Conservation (phyloP, 2,888 invertebrate genomes). For the Halocaridina rubra region DNA sequence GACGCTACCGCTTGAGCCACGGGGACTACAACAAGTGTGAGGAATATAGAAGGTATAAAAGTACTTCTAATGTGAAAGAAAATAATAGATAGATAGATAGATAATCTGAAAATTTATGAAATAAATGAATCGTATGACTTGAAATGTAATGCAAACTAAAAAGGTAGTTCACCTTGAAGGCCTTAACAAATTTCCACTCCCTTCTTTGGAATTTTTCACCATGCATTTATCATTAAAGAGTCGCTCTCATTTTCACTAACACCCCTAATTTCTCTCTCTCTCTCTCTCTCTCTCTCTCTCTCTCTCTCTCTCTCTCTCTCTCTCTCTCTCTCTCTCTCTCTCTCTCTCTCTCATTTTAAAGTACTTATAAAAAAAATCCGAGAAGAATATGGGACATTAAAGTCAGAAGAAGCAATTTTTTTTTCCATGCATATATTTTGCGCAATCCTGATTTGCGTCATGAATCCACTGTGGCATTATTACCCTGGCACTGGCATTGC, state of each 20-base stretch:
- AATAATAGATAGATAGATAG: too few species aligned
- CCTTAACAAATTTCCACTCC: neutral
- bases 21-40: too few species aligned
- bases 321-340: neutral
- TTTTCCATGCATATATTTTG: neutral
- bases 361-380: neutral
- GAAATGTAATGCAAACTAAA: too few species aligned
- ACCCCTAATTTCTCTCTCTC: neutral
- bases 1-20: too few species aligned
- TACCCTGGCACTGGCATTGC: too few species aligned
- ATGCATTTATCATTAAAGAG: neutral
- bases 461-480: too few species aligned
- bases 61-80: too few species aligned
- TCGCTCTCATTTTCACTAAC: neutral
- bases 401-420: neutral
- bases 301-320: neutral
- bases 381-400: neutral
- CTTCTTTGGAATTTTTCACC: neutral
- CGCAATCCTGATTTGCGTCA: too few species aligned
- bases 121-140: too few species aligned
- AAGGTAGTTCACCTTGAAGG: neutral
- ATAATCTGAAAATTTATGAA: too few species aligned
- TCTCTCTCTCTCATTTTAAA: neutral
- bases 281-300: neutral
- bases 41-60: too few species aligned